These are phyloP conservation scores for Sardinella longiceps DNA, from an alignment of 2,797 vertebrate genomes.

Conservation along the genomic window DNA sequence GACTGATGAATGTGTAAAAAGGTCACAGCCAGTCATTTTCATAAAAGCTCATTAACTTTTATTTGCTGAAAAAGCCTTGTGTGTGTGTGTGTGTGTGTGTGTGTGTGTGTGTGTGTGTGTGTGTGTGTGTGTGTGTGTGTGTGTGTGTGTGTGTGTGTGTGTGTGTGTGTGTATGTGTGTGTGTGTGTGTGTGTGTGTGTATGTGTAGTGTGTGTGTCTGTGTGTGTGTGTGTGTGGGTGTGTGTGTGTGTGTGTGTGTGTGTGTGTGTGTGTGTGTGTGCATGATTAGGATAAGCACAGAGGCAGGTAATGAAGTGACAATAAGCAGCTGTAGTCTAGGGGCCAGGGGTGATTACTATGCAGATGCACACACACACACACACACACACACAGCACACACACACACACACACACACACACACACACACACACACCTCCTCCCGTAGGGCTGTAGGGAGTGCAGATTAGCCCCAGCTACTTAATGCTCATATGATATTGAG, in stretches of 20 bases:
- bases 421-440: too few relatives aligned
- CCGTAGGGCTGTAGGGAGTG: background rate
- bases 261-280: background rate
- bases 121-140: conserved; percentile 5
- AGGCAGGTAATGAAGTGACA: background rate
- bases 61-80: conserved; percentile 56
- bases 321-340: background rate
- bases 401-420: too few relatives aligned
- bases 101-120: background rate
- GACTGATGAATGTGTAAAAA: conserved; percentile 66
- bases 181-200: too few relatives aligned
- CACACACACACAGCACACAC: too few relatives aligned
- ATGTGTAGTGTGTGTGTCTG: too few relatives aligned
- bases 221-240: too few relatives aligned
- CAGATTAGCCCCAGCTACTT: background rate
- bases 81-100: background rate
- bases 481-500: background rate
- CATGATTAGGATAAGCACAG: background rate
- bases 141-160: conserved; percentile 1
- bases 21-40: conserved; percentile 72
- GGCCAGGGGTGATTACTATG: background rate
- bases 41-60: conserved; percentile 77
- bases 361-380: too few relatives aligned
- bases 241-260: background rate
- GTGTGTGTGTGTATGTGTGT: background rate